Evolutionary conservation across 2,113 vertebrate species (phyloP), one percentile per base, ranked within the genome.

Genomic region (Ptyas mucosa): DNA sequence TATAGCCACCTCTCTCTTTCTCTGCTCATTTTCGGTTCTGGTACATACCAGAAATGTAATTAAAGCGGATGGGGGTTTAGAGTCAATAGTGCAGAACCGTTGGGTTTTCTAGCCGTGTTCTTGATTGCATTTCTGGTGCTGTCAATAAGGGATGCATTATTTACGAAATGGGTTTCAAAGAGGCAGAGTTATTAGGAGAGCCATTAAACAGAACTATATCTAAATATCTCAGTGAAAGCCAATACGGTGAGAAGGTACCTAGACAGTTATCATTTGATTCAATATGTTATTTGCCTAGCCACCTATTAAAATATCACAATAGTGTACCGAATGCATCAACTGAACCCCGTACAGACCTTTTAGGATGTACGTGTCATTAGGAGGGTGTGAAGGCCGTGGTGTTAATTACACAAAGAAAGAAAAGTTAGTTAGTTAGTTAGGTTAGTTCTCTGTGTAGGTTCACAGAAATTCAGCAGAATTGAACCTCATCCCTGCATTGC

Each of bases 301-400:
- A 14, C 34, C 88, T 20, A 51, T 53, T 43, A 89, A 10, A 12
- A 1, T 89, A 8, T 92, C 90, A 75, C n/a, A 61, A 3, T 87
- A 61, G 12, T 18, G 8, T 39, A 88, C 11, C 29, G 8, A 10
- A 85, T 46, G 3, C 2, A 90, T 91, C 6, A 81, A 34, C 87
- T 0, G 0, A 5, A 29, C 1, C 8, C 0, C 0, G 1, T 10
- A 89, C 9, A 86, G 0, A 0, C 7, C 9, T 8, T 61, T 0
- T 2, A 26, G 86, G n/a, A 90, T 43, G 1, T 18, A 0, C 1
- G 3, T 43, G 39, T 55, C 9, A n/a, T 91, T 46, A 39, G 18
- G 21, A 12, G 11, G 23, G 26, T 88, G 26, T 88, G 86, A 54
- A 53, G 49, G 11, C 23, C 8, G 3, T 87, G 53, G 20, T 3